Evolutionary conservation across 2,888 invertebrate genomes (phyloP), one percentile per base, ranked within the genome.

Genomic region (Cataglyphis albicans): DNA sequence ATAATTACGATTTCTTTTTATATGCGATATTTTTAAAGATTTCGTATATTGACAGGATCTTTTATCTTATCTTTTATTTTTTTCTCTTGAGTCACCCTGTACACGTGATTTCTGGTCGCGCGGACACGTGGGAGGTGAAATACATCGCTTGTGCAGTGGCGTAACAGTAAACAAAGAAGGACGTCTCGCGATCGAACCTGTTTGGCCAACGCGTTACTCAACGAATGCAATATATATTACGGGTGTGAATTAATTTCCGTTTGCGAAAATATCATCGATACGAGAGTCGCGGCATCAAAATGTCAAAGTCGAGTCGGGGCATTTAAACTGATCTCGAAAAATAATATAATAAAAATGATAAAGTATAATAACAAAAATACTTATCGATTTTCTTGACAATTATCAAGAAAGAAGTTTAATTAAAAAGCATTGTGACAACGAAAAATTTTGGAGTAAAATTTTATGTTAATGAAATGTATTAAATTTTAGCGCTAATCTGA

Each of bases 151-250:
- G 64, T 38, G 59, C 88, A 90, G 44, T 89, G 89, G 88, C 86
- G 89, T 90, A 89, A 89, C 86, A 63, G 83, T 85, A 85, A 84
- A 85, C 84, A 86, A 83, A 89, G 85, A 88, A 85, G 87, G 84
- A 83, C 74, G 82, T 81, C 81, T 59, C 72, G 41, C 61, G 80
- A 64, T 52, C 75, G 84, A 87, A 83, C 86, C 85, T 85, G 87
- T 89, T 85, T 83, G 68, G 29, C 72, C 72, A 81, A 82, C 70
- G 84, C 76, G 81, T 87, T 88, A 86, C 75, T 83, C 80, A 74
- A 68, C 82, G 68, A 87, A 89, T 73, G 75, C 52, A 84, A 82
- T 82, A 65, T 21, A 55, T 52, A 57, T 57, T 55, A 64, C 35
- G 25, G 10, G 21, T 64, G 52, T 18, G 25, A 65, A 65, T 75